A percentile compares a stretch with the other conserved stretches of the same genome.
Evolutionary conservation across 2,888 invertebrate species (phyloP).

Genomic region (Icerya purchasi): DNA sequence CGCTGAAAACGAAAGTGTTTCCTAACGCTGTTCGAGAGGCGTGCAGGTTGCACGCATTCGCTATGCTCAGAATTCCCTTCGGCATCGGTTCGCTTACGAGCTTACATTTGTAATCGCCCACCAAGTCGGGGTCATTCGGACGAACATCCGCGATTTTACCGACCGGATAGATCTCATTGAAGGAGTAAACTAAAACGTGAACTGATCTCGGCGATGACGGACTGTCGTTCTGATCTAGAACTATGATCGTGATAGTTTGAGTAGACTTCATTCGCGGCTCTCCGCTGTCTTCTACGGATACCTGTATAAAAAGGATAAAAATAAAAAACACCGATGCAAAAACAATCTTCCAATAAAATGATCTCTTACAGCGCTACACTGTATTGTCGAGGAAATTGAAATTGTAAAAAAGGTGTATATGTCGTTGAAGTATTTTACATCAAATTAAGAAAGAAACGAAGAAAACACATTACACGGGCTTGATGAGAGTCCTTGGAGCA

Average conservation of each 20-base stretch:
- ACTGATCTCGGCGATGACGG: constrained; percentile 66
- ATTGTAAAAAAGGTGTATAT: no score
- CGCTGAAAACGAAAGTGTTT: constrained; percentile 51
- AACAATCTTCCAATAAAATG: no score
- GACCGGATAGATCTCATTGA: constrained; percentile 48
- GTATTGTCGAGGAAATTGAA: no score
- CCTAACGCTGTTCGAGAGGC: constrained; percentile 44
- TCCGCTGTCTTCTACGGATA: constrained; percentile 77
- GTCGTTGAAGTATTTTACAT: no score
- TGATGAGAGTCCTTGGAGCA: no score
- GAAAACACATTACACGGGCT: no score
- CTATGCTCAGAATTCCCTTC: constrained; percentile 33
- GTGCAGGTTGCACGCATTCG: constrained; percentile 52
- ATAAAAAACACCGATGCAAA: background rate
- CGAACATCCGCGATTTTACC: constrained; percentile 79
- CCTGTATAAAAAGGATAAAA: constrained; percentile 21
- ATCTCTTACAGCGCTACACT: no score
- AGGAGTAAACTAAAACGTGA: constrained; percentile 53
- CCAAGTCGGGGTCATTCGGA: constrained; percentile 77
- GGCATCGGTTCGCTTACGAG: constrained; percentile 42
- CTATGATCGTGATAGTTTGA: constrained; percentile 48
- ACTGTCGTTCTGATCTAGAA: constrained; percentile 76
- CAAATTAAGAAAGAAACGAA: no score
- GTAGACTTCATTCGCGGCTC: constrained; percentile 61
- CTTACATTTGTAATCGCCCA: constrained; percentile 63